A percentile compares a stretch with the other conserved stretches of the same genome.
Evolutionary conservation across 2,888 invertebrate genomes (phyloP).

Genomic region (Dasypogon diadema): DNA sequence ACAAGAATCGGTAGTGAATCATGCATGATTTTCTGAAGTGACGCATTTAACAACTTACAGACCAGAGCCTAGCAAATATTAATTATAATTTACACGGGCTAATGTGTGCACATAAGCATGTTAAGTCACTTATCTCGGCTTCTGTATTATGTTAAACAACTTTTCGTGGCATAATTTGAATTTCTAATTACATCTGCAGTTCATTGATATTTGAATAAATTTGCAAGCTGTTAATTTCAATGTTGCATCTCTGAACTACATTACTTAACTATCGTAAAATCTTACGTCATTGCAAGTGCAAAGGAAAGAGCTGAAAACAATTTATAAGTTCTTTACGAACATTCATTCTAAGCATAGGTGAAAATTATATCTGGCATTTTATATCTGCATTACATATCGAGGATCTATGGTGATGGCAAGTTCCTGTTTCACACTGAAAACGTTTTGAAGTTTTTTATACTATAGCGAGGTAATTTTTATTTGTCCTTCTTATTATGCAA

Average conservation of each 20-base stretch:
- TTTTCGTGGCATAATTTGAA: conserved; percentile 7
- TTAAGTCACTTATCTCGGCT: conserved; percentile 5
- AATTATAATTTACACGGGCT: not conserved
- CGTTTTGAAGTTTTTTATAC: too few relatives aligned
- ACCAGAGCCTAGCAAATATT: not conserved
- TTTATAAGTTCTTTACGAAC: not conserved
- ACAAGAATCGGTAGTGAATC: conserved; percentile 16
- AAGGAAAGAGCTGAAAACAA: not conserved
- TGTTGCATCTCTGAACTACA: conserved; percentile 5
- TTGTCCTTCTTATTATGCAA: too few relatives aligned
- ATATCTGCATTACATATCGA: too few relatives aligned
- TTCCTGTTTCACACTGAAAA: not conserved
- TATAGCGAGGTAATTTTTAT: too few relatives aligned
- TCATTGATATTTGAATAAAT: conserved; percentile 34
- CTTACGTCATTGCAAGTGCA: not conserved
- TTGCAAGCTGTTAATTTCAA: conserved; percentile 20
- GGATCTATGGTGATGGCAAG: too few relatives aligned
- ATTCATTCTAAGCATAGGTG: not conserved
- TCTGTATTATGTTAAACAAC: conserved; percentile 30
- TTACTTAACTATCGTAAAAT: not conserved
- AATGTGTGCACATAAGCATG: not conserved
- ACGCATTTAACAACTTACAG: conserved; percentile 14
- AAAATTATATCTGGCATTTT: not conserved
- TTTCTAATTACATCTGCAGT: conserved; percentile 27
- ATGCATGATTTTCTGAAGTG: not conserved